Evolutionary conservation across 1,140 invertebrate species (phyloP), one percentile per base, ranked within the genome.

Genomic region (Cyrtorhinus lividipennis): DNA sequence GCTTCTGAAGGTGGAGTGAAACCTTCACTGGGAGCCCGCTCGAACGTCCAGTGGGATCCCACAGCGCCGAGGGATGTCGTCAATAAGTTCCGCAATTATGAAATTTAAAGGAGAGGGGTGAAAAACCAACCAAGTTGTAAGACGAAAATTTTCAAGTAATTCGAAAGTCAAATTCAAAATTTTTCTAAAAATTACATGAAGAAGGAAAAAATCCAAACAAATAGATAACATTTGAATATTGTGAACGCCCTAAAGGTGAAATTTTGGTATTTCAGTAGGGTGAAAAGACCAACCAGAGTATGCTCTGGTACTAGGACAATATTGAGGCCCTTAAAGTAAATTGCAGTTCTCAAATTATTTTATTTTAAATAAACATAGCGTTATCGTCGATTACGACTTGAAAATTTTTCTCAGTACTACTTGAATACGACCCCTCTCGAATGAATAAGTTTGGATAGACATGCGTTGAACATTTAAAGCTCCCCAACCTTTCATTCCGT

Each of bases 81-180:
- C 72, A 86, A 81, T 73, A 93, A 92, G 75, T 94, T 95, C 73
- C 85, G 91, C 73, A 93, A 93, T 75, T 94, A 93, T 77, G 90
- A 94, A 77, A 92, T 93, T 72, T 93, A 89, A 90, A 71, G 5
- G 10, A 13, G 10, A 53, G 48, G 48, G 48, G 12, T 13, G 20
- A 53, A 10, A 5, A 53, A 15, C 20, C 48, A 8, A 53, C 48
- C 8, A 44, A 8, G 38, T n/a, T n/a, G n/a, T n/a, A n/a, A n/a
- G n/a, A n/a, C n/a, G n/a, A n/a, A n/a, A n/a, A 15, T 38, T 38
- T 38, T 38, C 5, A 15, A 38, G 30, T 15, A 38, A 38, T 38
- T 38, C 15, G 30, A 38, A 15, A 38, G 30, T 15, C 18, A 3
- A 53, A 20, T 53, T 53, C 10, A 8, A 12, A 20, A 13, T 53